These are phyloP conservation scores for Zootoca vivipara DNA, from an alignment of 2,113 vertebrate genomes.

Conservation along the genomic window DNA sequence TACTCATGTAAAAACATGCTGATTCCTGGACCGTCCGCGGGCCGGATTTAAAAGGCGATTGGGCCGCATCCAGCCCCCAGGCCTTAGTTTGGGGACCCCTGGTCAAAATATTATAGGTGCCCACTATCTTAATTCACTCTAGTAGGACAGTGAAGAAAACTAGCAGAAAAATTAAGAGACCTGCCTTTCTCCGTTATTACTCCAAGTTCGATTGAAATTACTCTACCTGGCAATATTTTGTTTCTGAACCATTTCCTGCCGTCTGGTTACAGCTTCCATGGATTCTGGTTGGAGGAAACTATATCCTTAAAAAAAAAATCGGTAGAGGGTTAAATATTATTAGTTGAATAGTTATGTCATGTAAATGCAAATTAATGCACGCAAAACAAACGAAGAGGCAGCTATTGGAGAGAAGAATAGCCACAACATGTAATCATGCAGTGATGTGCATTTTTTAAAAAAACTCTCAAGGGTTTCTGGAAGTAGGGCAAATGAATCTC, in stretches of 20 bases:
- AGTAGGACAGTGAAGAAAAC: not conserved
- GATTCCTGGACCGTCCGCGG: no score
- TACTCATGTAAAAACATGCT: no score
- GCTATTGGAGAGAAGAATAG: not conserved
- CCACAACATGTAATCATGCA: not conserved
- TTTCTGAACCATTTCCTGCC: slow-evolving; percentile 93
- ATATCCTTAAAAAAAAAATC: slow-evolving; percentile 74
- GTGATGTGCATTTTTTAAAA: not conserved
- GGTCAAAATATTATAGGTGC: not conserved
- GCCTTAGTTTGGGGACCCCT: no score
- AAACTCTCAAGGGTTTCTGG: not conserved
- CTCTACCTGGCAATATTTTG: slow-evolving; percentile 92
- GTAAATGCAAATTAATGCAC: not conserved
- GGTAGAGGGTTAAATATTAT: not conserved
- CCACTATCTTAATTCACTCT: not conserved
- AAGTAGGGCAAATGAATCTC: not conserved
- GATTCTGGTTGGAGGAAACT: slow-evolving; percentile 87
- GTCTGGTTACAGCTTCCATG: slow-evolving; percentile 88
- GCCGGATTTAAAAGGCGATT: no score
- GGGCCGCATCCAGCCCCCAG: no score
- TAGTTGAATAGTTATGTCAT: not conserved
- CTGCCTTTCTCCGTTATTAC: not conserved
- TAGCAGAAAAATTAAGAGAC: not conserved
- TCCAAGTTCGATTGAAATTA: not conserved
- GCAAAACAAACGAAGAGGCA: not conserved